A percentile compares a stretch with the other conserved stretches of the same genome.
Conservation (phyloP, 1,140 invertebrate species). For the Laupala kohalensis region DNA sequence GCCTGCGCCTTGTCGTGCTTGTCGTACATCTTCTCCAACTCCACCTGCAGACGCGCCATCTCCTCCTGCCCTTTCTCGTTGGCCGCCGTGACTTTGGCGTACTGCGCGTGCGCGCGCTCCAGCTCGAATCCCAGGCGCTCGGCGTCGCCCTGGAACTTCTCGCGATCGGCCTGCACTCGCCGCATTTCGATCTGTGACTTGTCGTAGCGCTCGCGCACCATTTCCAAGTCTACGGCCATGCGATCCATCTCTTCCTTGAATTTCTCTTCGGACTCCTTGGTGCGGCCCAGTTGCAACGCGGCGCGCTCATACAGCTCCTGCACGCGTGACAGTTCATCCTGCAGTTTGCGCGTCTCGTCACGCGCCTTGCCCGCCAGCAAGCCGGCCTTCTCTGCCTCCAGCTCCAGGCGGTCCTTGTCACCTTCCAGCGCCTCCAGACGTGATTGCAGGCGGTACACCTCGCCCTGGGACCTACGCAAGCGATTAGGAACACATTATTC, state of each 20-base stretch:
- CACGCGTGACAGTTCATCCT: slow-evolving; percentile 67
- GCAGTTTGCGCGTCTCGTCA: slow-evolving; percentile 72
- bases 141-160: slow-evolving; percentile 68
- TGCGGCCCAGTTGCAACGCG: slow-evolving; percentile 63
- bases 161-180: slow-evolving; percentile 67
- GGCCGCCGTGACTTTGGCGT: slow-evolving; percentile 63
- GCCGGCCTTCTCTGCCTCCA: slow-evolving; percentile 75
- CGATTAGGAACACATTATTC: too few species aligned
- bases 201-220: slow-evolving; percentile 79
- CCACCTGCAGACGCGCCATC: slow-evolving; percentile 66
- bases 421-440: slow-evolving; percentile 74
- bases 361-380: slow-evolving; percentile 61
- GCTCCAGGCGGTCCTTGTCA: slow-evolving; percentile 69
- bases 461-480: slow-evolving; percentile 59
- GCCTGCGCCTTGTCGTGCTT: slow-evolving; percentile 73
- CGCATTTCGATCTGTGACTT: slow-evolving; percentile 74
- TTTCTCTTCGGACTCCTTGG: slow-evolving; percentile 83
- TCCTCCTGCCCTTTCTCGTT: slow-evolving; percentile 84
- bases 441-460: slow-evolving; percentile 75
- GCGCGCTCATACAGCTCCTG: slow-evolving; percentile 80
- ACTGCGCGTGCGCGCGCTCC: slow-evolving; percentile 67
- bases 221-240: slow-evolving; percentile 60
- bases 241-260: slow-evolving; percentile 76
- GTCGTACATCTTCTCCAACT: slow-evolving; percentile 81
- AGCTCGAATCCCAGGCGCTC: slow-evolving; percentile 76